These are phyloP conservation scores for Orientallactaga bullata DNA, from an alignment of 2,113 vertebrate species.

Conservation along the genomic window DNA sequence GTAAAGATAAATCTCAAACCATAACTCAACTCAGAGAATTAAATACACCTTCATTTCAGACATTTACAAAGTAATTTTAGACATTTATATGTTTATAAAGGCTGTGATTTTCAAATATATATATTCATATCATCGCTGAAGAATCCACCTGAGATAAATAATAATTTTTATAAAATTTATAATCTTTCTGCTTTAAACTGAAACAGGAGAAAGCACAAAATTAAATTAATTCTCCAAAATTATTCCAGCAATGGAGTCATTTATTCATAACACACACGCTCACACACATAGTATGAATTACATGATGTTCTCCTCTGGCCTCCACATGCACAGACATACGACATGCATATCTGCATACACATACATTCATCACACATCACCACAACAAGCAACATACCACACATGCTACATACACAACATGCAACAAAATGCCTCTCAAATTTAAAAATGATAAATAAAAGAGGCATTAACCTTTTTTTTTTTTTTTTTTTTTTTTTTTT, in stretches of 20 bases:
- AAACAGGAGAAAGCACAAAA: background rate
- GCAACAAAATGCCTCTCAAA: too few species aligned
- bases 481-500: too few species aligned
- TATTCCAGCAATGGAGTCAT: background rate
- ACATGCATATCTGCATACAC: too few species aligned
- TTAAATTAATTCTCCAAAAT: background rate
- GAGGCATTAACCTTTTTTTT: too few species aligned
- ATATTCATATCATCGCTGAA: background rate
- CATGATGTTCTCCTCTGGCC: too few species aligned
- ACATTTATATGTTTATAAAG: background rate
- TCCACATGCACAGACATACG: too few species aligned
- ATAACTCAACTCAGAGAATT: constrained; percentile 18
- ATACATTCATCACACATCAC: too few species aligned
- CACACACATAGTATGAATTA: too few species aligned
- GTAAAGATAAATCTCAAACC: constrained; percentile 16
- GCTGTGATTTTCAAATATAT: background rate
- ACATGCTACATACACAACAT: too few species aligned
- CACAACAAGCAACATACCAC: too few species aligned
- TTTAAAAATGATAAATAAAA: too few species aligned
- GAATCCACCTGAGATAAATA: background rate
- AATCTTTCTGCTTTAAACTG: background rate
- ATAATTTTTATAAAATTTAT: constrained; percentile 24
- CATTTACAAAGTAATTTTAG: constrained; percentile 6
- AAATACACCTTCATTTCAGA: constrained; percentile 12
- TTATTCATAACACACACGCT: too few species aligned